phyloP scores from a whole-genome alignment of 2,888 invertebrate species.

The Sinhomidia bicolor region DNA sequence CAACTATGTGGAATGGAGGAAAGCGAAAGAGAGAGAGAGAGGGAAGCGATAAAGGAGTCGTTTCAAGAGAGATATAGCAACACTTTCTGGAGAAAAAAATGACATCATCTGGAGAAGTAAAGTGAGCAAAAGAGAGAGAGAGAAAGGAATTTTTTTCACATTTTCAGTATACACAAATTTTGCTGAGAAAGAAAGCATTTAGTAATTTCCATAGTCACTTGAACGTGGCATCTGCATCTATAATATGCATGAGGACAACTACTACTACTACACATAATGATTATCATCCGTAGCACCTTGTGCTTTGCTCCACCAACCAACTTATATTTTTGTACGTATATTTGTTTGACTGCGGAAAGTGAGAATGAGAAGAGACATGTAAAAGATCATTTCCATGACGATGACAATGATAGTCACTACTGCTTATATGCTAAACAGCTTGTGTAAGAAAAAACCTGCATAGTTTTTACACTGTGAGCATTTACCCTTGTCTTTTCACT shows the following conservation, averaged over 20 bases:
- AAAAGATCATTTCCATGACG: slow-evolving; percentile 46
- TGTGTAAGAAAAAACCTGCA: neutral
- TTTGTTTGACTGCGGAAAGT: neutral
- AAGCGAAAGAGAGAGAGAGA: neutral
- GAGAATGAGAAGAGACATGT: slow-evolving; percentile 34
- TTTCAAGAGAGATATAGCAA: slow-evolving; percentile 23
- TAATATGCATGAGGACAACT: slow-evolving; percentile 14
- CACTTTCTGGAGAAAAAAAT: slow-evolving; percentile 28
- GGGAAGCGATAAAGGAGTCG: slow-evolving; percentile 31
- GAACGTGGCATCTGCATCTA: neutral
- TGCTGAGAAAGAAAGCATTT: neutral
- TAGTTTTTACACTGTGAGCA: neutral
- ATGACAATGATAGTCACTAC: neutral
- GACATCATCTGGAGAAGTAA: slow-evolving; percentile 29
- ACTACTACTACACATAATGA: neutral
- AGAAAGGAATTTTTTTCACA: neutral
- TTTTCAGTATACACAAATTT: slow-evolving; percentile 16
- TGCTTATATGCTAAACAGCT: slow-evolving; percentile 4
- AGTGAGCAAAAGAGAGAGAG: neutral
- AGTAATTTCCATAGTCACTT: neutral
- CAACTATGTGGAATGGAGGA: neutral
- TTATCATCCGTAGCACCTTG: slow-evolving; percentile 13
- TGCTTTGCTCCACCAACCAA: too few relatives aligned
- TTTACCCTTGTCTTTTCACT: neutral
- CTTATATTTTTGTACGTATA: too few relatives aligned